Evolutionary conservation across 2,113 vertebrate genomes (phyloP), one percentile per base, ranked within the genome.

Genomic region (Aspidoscelis tigris): DNA sequence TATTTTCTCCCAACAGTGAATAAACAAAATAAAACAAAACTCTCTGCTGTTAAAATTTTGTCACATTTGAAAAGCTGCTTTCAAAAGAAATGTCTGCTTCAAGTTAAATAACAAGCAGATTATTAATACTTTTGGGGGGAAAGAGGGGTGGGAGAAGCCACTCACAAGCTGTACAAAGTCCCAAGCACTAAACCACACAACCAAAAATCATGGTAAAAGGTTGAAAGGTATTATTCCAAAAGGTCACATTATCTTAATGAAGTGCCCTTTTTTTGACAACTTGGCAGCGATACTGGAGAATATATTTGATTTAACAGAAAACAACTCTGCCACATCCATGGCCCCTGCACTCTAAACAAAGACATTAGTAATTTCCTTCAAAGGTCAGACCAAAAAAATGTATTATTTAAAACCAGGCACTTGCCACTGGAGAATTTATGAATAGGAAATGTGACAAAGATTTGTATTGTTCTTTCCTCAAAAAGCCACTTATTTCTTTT

Each of bases 221-320:
- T 86, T 90, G 85, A 88, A 89, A 91, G 94, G 89, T 61, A 94
- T 93, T 90, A 89, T 91, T 94, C 85, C 50, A 94, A 96, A 96
- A 96, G 96, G 95, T 96, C 95, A 96, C 91, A 93, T 95, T 96
- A 96, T 92, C 95, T 94, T 95, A 96, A 96, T 94, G 91, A 96
- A 95, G 94, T 95, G 92, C 86, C 90, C 92, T 89, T 92, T 92
- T 82, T 91, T 88, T 96, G 96, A 95, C 95, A 95, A 90, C 0
- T 83, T 86, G 91, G 90, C 87, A 87, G 11, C 85, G 92, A 94
- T 89, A 88, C 0, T 85, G 74, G 88, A 94, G 92, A 88, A 93
- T 91, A 90, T 5, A 91, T 92, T 92, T 82, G 86, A 82, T 93
- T 95, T 93, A 91, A 80, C 85, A 89, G 89, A 88, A 92, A 90